phyloP scores from a whole-genome alignment of 1,140 invertebrate genomes.

The Phthorimaea operculella region DNA sequence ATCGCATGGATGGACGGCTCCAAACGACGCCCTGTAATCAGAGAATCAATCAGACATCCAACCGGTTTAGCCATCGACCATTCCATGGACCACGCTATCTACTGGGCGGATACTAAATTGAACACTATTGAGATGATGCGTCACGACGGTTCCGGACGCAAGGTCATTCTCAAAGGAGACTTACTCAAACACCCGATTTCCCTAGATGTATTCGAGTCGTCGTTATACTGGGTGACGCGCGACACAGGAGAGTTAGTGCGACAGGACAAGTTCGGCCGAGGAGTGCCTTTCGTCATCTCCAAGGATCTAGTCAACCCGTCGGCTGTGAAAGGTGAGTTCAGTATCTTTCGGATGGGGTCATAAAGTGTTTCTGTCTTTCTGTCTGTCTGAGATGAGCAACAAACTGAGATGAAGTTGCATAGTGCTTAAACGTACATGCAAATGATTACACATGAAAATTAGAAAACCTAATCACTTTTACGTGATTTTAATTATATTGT shows the following conservation, averaged over 20 bases:
- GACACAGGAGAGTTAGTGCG: conserved; percentile 84
- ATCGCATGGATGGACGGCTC: conserved; percentile 96
- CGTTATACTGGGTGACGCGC: conserved; percentile 88
- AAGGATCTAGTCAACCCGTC: conserved; percentile 84
- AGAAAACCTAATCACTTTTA: no score
- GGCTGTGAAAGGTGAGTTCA: conserved; percentile 78
- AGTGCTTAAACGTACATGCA: no score
- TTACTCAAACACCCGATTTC: conserved; percentile 83
- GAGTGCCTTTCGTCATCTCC: conserved; percentile 85
- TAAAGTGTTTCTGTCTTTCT: no score
- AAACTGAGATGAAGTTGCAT: no score
- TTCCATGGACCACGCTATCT: conserved; percentile 88
- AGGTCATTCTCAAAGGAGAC: conserved; percentile 78
- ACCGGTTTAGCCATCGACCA: conserved; percentile 92
- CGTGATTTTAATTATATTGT: no score
- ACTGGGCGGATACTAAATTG: conserved; percentile 96
- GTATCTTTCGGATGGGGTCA: no score
- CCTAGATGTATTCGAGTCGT: conserved; percentile 93
- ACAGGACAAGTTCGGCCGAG: conserved; percentile 96
- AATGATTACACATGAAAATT: no score
- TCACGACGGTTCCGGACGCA: conserved; percentile 83
- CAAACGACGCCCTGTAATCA: conserved; percentile 82
- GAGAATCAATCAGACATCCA: conserved; percentile 83
- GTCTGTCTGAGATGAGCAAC: no score
- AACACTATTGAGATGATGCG: conserved; percentile 93